Percentiles rank a stretch among this genome's conserved stretches.
Conservation (phyloP, 2,888 invertebrate species). For the Drosophila kuntzei region DNA sequence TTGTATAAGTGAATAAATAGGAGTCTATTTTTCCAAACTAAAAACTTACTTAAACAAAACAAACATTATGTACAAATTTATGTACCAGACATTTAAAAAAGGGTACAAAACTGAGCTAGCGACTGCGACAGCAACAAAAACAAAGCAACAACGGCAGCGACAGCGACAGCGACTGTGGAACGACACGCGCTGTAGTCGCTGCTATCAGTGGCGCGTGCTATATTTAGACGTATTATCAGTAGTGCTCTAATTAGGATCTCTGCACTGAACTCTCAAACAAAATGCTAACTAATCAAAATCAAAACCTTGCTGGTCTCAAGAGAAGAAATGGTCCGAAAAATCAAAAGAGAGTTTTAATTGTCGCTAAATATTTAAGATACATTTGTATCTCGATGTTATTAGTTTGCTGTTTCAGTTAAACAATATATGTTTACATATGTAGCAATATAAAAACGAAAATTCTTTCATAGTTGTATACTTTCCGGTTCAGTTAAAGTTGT, state of each 20-base stretch:
- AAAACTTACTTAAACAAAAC: slow-evolving; percentile 6
- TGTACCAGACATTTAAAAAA: slow-evolving; percentile 9
- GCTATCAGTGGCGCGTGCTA: slow-evolving; percentile 70
- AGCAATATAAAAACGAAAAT: background rate
- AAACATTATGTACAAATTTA: slow-evolving; percentile 1
- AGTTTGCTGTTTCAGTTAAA: background rate
- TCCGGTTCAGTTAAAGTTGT: background rate
- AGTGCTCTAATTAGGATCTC: slow-evolving; percentile 79
- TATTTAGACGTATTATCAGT: slow-evolving; percentile 74
- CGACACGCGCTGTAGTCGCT: slow-evolving; percentile 57
- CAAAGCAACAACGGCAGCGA: slow-evolving; percentile 11
- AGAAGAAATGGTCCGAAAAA: slow-evolving; percentile 10
- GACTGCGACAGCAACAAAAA: slow-evolving; percentile 12
- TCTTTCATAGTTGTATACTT: background rate
- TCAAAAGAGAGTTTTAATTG: background rate
- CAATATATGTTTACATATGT: background rate
- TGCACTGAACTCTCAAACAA: slow-evolving; percentile 61
- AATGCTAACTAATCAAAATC: slow-evolving; percentile 57
- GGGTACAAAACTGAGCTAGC: slow-evolving; percentile 30
- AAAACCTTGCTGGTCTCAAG: slow-evolving; percentile 24
- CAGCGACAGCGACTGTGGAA: slow-evolving; percentile 24
- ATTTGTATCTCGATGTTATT: background rate
- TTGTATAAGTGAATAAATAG: background rate
- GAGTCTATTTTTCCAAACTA: background rate
- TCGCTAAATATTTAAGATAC: background rate